phyloP scores from a whole-genome alignment of 2,113 vertebrate genomes.

The Xiphophorus couchianus region DNA sequence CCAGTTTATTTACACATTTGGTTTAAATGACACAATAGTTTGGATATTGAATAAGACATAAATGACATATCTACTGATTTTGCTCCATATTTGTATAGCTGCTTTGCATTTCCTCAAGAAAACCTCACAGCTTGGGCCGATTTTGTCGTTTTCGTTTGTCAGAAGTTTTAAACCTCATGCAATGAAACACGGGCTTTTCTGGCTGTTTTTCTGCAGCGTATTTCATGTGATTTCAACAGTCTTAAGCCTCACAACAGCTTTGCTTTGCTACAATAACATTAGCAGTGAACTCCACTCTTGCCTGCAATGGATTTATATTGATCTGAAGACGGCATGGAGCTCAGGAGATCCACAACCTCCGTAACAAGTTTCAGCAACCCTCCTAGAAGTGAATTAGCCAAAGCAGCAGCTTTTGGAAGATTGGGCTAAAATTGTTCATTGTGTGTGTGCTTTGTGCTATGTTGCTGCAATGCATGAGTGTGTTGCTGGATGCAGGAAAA shows the following conservation, averaged over 20 bases:
- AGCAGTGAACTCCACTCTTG: slow-evolving; percentile 27
- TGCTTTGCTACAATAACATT: slow-evolving; percentile 41
- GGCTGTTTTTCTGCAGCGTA: slow-evolving; percentile 16
- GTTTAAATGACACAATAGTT: slow-evolving; percentile 10
- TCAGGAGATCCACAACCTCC: slow-evolving; percentile 30
- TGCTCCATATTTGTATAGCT: neutral
- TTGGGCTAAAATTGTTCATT: slow-evolving; percentile 68
- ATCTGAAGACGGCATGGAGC: slow-evolving; percentile 37
- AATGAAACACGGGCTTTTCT: slow-evolving; percentile 30
- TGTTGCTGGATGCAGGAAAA: slow-evolving; percentile 64
- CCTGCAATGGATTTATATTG: slow-evolving; percentile 51
- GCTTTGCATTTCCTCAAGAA: slow-evolving; percentile 10
- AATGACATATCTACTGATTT: neutral
- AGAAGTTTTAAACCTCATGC: slow-evolving; percentile 22
- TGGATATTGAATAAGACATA: neutral
- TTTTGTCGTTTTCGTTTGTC: slow-evolving; percentile 27
- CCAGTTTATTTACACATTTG: too few relatives aligned
- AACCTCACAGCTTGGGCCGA: slow-evolving; percentile 12
- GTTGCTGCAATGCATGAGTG: slow-evolving; percentile 52
- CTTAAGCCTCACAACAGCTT: slow-evolving; percentile 23
- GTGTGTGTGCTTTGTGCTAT: slow-evolving; percentile 44
- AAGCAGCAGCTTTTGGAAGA: slow-evolving; percentile 67
- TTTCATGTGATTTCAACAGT: slow-evolving; percentile 60
- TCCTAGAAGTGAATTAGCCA: slow-evolving; percentile 47
- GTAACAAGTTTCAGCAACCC: slow-evolving; percentile 42